Base-by-base conservation (phyloP, 2,113 vertebrate genomes). In the Coryphaenoides rupestris region DNA sequence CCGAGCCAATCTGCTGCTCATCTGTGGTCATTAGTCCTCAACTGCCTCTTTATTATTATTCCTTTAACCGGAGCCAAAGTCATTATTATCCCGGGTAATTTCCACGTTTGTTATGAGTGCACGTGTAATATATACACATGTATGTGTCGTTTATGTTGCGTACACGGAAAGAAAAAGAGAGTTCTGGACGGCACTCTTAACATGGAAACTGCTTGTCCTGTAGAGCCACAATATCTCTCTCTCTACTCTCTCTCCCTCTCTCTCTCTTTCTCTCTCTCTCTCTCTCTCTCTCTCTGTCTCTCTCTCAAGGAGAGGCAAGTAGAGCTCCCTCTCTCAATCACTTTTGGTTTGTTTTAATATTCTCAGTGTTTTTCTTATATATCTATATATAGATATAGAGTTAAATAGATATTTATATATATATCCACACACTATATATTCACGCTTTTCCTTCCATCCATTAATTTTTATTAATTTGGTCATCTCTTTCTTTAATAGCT, bases 321-420 rank as follows among this genome's bases (percentile, higher is more conserved):
- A n/a, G n/a, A 5, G 73, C 63, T 40, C 55, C 49, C 57, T 65
- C 76, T 87, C 82, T 88, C 90, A 90, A 87, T 84, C 83, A 81
- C 47, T 62, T 21, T 68, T 45, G 84, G 83, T 83, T 90, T 87
- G 82, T 86, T 87, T 84, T n/a, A n/a, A n/a, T n/a, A n/a, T n/a
- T n/a, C n/a, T n/a, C n/a, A n/a, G n/a, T n/a, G n/a, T n/a, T n/a
- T n/a, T n/a, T n/a, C n/a, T n/a, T n/a, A n/a, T n/a, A n/a, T 63
- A 82, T 59, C 83, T 84, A 62, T 33, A 60, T 69, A 79, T 84
- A 70, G 69, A 71, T 69, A n/a, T n/a, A n/a, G n/a, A n/a, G 75
- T 58, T 17, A n/a, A 40, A 33, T 63, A 47, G 58, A 55, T 60
- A 19, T 55, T 60, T 21, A 61, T 69, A 66, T 47, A 81, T 70